Percentiles rank a stretch among this genome's conserved stretches.
phyloP scores from a whole-genome alignment of 2,797 vertebrate genomes.

The Thaleichthys pacificus region DNA sequence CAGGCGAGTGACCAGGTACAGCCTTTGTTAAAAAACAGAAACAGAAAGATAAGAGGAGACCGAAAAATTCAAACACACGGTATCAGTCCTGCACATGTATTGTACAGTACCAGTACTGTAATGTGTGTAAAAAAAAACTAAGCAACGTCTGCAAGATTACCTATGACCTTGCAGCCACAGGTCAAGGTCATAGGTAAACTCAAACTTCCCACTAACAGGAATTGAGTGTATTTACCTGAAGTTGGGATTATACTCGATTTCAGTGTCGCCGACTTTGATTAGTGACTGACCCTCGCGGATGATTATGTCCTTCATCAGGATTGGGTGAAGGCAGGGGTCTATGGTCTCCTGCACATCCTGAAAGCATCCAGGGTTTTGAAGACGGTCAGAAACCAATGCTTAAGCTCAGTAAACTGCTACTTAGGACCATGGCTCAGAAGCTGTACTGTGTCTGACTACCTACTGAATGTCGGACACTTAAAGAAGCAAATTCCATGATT shows the following conservation, averaged over 20 bases:
- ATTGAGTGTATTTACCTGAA: slow-evolving; percentile 59
- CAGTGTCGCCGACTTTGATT: slow-evolving; percentile 53
- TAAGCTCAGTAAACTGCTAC: background rate
- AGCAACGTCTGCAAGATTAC: no score
- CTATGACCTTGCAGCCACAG: no score
- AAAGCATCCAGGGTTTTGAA: slow-evolving; percentile 15
- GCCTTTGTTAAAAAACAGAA: slow-evolving; percentile 4
- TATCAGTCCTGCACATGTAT: no score
- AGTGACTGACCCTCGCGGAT: slow-evolving; percentile 52
- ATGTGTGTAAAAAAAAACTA: no score
- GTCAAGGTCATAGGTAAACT: no score
- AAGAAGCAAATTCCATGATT: no score
- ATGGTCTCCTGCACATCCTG: slow-evolving; percentile 63
- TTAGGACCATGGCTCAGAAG: background rate
- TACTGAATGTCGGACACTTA: no score
- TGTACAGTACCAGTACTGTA: no score
- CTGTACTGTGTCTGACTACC: background rate
- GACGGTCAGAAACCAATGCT: background rate
- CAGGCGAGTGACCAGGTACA: slow-evolving; percentile 61
- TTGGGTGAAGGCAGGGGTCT: slow-evolving; percentile 51
- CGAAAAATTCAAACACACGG: no score
- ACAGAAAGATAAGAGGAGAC: background rate
- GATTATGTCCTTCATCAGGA: slow-evolving; percentile 59
- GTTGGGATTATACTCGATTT: slow-evolving; percentile 61
- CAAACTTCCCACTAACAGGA: no score